These are phyloP conservation scores for Saimiri boliviensis DNA, from an alignment of 2,113 vertebrate genomes.

Conservation along the genomic window DNA sequence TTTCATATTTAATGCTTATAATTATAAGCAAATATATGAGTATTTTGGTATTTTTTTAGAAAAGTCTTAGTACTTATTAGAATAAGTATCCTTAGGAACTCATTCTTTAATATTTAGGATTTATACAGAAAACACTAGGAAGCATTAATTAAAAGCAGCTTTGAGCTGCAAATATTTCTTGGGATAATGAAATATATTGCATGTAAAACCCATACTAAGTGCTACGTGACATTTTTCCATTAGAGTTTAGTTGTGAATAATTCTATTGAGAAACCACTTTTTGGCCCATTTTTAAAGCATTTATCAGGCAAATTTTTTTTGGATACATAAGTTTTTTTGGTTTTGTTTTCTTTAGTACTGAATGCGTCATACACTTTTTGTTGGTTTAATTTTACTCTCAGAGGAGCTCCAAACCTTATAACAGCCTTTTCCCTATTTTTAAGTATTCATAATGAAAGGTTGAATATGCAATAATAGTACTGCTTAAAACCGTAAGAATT, in stretches of 20 bases:
- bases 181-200: neutral
- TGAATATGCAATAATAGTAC: constrained; percentile 14
- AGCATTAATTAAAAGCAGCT: constrained; percentile 11
- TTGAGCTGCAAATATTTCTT: neutral
- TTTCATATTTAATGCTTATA: constrained; percentile 15
- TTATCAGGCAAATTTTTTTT: constrained; percentile 11
- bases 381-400: constrained; percentile 45
- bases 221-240: neutral
- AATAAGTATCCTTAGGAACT: constrained; percentile 19
- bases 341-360: neutral
- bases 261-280: constrained; percentile 36
- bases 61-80: constrained; percentile 37
- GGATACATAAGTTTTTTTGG: neutral
- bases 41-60: neutral
- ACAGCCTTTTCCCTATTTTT: neutral
- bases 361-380: neutral
- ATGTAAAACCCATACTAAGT: neutral
- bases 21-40: constrained; percentile 28
- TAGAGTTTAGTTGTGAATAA: constrained; percentile 43
- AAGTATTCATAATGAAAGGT: constrained; percentile 29
- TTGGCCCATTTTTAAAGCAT: constrained; percentile 1
- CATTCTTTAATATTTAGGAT: constrained; percentile 7
- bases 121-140: neutral
- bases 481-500: constrained; percentile 27
- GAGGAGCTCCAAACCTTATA: neutral